A percentile compares a stretch with the other conserved stretches of the same genome.
These are phyloP conservation scores for Drosophila kanapiae DNA, from an alignment of 1,140 invertebrate genomes.

Conservation along the genomic window DNA sequence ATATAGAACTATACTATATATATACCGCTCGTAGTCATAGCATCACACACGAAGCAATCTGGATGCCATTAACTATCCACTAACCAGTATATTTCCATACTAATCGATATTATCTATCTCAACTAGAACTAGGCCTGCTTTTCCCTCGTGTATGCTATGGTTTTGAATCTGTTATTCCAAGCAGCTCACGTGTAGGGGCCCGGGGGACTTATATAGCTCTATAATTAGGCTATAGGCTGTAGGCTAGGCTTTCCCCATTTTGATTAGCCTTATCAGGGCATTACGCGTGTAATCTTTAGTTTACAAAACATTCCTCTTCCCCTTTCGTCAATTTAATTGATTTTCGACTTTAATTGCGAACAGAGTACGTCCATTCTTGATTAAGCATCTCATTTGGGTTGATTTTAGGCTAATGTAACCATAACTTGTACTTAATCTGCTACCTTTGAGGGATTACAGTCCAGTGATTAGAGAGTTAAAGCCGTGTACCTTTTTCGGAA, in stretches of 20 bases:
- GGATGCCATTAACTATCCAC: constrained; percentile 23
- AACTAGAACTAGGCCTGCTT: background rate
- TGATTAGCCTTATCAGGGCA: constrained; percentile 8
- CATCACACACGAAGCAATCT: constrained; percentile 13
- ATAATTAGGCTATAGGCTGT: background rate
- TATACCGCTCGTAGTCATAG: constrained; percentile 12
- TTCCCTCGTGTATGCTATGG: background rate
- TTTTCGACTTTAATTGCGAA: constrained; percentile 34
- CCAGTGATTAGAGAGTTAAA: background rate
- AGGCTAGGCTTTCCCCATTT: background rate
- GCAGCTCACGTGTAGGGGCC: background rate
- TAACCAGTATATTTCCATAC: constrained; percentile 10
- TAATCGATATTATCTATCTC: constrained; percentile 39
- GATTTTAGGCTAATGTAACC: background rate
- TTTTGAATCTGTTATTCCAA: background rate
- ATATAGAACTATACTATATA: constrained; percentile 29
- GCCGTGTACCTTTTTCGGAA: constrained; percentile 1
- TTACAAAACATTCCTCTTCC: constrained; percentile 13
- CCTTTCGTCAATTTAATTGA: constrained; percentile 41
- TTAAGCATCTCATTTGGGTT: background rate
- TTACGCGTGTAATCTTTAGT: constrained; percentile 18
- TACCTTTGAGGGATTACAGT: background rate
- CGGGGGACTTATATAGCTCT: background rate
- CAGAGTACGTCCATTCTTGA: constrained; percentile 42
- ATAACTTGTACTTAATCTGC: background rate